A percentile compares a stretch with the other conserved stretches of the same genome.
Conservation (phyloP, 2,797 vertebrate genomes). For the Odontamblyopus lacepedii region DNA sequence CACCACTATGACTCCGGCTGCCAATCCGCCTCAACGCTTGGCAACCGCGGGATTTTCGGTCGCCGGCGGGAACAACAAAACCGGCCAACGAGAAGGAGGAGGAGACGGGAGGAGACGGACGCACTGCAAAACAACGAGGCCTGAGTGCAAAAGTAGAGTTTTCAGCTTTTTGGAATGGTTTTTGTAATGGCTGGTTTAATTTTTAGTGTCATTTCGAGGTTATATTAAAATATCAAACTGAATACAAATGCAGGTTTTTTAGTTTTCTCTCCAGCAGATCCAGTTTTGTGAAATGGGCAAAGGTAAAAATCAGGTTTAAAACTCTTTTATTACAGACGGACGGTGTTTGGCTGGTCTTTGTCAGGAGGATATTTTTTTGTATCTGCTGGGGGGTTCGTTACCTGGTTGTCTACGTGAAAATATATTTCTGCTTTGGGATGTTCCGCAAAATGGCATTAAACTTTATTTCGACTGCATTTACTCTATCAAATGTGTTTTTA, state of each 20-base stretch:
- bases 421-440: background rate
- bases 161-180: background rate
- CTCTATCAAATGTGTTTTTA: no score
- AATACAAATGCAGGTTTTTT: background rate
- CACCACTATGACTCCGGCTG: constrained; percentile 54
- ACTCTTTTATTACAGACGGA: no score
- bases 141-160: background rate
- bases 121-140: constrained; percentile 16
- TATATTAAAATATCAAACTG: background rate
- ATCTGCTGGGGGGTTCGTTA: background rate
- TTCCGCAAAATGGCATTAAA: background rate
- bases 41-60: constrained; percentile 56
- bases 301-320: no score
- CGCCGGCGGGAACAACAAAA: constrained; percentile 65
- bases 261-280: background rate
- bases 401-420: background rate
- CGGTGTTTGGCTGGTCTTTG: no score
- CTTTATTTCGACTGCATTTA: no score
- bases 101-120: constrained; percentile 45
- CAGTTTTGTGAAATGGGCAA: no score
- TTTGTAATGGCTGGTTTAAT: background rate
- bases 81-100: constrained; percentile 64
- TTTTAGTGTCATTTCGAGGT: no score
- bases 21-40: constrained; percentile 61
- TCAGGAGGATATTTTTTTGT: no score